These are phyloP conservation scores for Thunnus thynnus DNA, from an alignment of 2,113 vertebrate species.

Conservation along the genomic window DNA sequence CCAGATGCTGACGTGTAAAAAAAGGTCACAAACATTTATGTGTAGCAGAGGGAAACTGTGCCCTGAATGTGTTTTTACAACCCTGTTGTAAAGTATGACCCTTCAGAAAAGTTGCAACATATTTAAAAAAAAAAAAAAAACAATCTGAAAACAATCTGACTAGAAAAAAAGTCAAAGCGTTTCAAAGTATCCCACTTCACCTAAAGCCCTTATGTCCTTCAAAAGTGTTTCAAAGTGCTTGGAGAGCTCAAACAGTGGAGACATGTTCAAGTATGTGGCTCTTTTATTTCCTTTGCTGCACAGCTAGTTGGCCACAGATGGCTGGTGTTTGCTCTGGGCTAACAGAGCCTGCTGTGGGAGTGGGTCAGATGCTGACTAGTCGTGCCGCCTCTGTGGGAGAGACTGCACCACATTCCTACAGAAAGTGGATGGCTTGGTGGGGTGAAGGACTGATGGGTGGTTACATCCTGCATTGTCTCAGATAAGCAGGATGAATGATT, in stretches of 20 bases:
- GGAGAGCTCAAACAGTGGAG: slow-evolving; percentile 66
- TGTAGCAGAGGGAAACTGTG: slow-evolving; percentile 43
- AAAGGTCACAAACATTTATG: slow-evolving; percentile 61
- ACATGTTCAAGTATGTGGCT: slow-evolving; percentile 69
- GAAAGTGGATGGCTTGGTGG: slow-evolving; percentile 53
- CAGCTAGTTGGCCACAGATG: slow-evolving; percentile 72
- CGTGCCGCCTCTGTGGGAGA: slow-evolving; percentile 64
- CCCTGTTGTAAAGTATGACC: slow-evolving; percentile 46
- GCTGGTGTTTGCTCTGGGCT: slow-evolving; percentile 79
- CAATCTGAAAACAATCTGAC: not conserved
- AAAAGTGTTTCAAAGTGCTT: slow-evolving; percentile 60
- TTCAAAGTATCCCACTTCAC: slow-evolving; percentile 48
- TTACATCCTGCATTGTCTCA: slow-evolving; percentile 45
- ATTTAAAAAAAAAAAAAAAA: slow-evolving; percentile 18
- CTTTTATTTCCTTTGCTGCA: slow-evolving; percentile 68
- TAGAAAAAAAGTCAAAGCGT: slow-evolving; percentile 4
- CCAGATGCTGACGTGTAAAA: slow-evolving; percentile 54
- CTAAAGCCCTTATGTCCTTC: slow-evolving; percentile 33
- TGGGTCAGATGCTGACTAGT: slow-evolving; percentile 68
- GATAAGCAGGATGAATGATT: slow-evolving; percentile 51
- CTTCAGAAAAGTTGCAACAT: slow-evolving; percentile 40
- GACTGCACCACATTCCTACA: slow-evolving; percentile 71
- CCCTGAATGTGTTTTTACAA: slow-evolving; percentile 40
- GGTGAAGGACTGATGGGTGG: slow-evolving; percentile 47
- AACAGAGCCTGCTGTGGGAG: slow-evolving; percentile 73